Base-by-base conservation (phyloP, 2,888 invertebrate species). In the Prosopocoilus inquinatus region DNA sequence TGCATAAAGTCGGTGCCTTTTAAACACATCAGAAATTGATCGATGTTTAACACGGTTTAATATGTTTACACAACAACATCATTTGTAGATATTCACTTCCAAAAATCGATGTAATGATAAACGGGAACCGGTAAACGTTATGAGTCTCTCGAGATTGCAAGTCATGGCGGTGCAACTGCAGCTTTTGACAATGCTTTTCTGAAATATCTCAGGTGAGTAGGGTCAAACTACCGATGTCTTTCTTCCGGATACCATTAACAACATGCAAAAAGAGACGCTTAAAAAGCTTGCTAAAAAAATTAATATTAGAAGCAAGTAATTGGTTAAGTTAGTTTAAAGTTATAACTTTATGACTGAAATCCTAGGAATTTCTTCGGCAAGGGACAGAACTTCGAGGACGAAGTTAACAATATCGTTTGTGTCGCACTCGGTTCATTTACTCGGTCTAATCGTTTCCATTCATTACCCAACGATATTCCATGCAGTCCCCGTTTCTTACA, bases 381-480 rank as follows among this genome's bases (percentile, higher is more conserved):
- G 20, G 20, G 20, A 28, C 20, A 28, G 20, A 28, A 28, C 5
- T 28, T 28, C 20, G 20, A 28, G 20, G 7, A 7, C 5, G 20
- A 28, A 28, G 55, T 57, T 61, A 64, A 64, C 60, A 62, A 62
- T 59, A 60, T 62, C 61, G 61, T 64, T 58, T 61, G 45, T 62
- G 64, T 63, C 61, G 56, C 50, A 57, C 55, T 61, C 61, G 61
- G 46, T 57, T 64, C 60, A 61, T 61, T 64, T 61, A 59, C 58
- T 58, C 53, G 49, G 44, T 57, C 54, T 64, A 64, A 64, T 63
- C 61, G 62, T 60, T 63, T 57, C 60, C 53, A 61, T 63, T 63
- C 62, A 63, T 63, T 63, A 63, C 59, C 58, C 60, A 38, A 53
- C 53, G 47, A 53, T 47, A 43, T 53, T 53, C 47, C 47, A 53